Conservation (phyloP, 2,888 invertebrate genomes). For the Lottia gigantea region DNA sequence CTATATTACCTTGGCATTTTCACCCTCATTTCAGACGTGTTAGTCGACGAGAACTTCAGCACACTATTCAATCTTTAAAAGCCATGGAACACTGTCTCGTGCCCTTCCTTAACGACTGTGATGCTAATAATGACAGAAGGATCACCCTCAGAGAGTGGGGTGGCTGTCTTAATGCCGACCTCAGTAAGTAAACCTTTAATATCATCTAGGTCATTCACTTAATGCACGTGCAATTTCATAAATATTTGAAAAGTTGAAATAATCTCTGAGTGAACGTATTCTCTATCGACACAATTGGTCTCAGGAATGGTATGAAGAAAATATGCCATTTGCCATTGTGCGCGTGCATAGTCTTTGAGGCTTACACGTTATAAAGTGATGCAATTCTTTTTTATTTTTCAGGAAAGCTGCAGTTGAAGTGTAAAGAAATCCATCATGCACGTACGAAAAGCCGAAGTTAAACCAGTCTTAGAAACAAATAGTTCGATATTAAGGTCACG, state of each 20-base stretch:
- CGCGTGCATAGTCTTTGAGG: too few species aligned
- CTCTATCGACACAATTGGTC: too few species aligned
- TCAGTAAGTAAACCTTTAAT: background rate
- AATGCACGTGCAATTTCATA: background rate
- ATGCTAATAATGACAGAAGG: conserved; percentile 87
- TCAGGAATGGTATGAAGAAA: too few species aligned
- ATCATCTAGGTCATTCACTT: conserved; percentile 1
- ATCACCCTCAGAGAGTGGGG: conserved; percentile 95
- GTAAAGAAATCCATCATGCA: conserved; percentile 25
- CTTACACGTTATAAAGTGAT: too few species aligned
- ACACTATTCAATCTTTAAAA: conserved; percentile 93
- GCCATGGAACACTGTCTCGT: conserved; percentile 97
- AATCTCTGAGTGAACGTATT: background rate
- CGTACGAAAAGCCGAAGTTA: conserved; percentile 14
- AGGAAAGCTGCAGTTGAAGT: conserved; percentile 26
- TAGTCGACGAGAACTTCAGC: conserved; percentile 94
- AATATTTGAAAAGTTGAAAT: background rate
- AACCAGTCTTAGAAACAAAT: background rate
- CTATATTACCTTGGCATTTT: too few species aligned
- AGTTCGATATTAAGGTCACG: too few species aligned
- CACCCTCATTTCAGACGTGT: conserved; percentile 74
- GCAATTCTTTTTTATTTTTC: conserved; percentile 12
- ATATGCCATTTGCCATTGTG: too few species aligned
- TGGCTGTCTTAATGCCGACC: conserved; percentile 7
- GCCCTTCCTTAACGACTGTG: conserved; percentile 93